Percentiles rank a stretch among this genome's conserved stretches.
These are phyloP conservation scores for Aplysia californica DNA, from an alignment of 1,140 invertebrate genomes.

Conservation along the genomic window DNA sequence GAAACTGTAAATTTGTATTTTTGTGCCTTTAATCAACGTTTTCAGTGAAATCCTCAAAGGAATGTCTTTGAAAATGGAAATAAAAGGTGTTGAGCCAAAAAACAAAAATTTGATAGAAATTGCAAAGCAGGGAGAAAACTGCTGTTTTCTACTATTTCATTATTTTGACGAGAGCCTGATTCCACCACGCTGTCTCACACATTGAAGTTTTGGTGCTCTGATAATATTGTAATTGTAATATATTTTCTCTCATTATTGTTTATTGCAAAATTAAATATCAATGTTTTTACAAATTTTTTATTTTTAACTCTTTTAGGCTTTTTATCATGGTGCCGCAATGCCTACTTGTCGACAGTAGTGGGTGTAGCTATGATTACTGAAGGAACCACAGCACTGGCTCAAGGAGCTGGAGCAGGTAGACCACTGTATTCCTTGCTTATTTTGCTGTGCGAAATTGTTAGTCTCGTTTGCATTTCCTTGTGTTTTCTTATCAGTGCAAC, in stretches of 20 bases:
- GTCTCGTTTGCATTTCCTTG: background rate
- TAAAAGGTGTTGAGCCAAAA: too few relatives aligned
- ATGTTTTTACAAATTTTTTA: background rate
- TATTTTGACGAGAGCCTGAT: too few relatives aligned
- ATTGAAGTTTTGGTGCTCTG: background rate
- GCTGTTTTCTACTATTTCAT: too few relatives aligned
- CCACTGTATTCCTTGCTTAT: background rate
- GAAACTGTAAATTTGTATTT: too few relatives aligned
- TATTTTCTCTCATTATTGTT: background rate
- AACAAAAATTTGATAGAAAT: too few relatives aligned
- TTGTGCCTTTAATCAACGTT: too few relatives aligned
- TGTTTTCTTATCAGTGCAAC: background rate
- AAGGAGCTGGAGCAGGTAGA: conserved; percentile 31
- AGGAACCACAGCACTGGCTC: conserved; percentile 24
- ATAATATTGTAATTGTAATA: background rate
- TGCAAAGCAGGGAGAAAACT: too few relatives aligned
- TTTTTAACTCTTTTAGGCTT: conserved; percentile 24
- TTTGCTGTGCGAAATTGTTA: background rate
- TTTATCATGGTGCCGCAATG: conserved; percentile 40
- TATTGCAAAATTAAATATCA: background rate
- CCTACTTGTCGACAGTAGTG: conserved; percentile 35
- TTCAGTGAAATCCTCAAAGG: too few relatives aligned
- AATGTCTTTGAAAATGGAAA: too few relatives aligned
- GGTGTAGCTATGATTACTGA: conserved; percentile 33
- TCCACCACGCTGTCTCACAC: too few relatives aligned